These are phyloP conservation scores for Schrankia costaestrigalis DNA, from an alignment of 2,888 invertebrate genomes.

Conservation along the genomic window DNA sequence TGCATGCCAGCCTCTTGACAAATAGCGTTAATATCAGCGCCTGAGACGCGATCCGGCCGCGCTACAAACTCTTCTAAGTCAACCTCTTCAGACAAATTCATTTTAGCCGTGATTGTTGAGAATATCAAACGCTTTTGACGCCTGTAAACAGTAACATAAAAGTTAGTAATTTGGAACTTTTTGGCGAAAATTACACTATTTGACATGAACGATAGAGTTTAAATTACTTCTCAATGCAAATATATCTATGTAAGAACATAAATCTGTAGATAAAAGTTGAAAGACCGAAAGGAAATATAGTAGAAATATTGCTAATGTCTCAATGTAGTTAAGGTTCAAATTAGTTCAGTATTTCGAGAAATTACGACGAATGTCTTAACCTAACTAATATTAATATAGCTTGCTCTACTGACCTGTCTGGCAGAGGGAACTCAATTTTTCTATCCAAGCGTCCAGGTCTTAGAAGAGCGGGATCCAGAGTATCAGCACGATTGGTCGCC, in stretches of 20 bases:
- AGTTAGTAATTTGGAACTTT: neutral
- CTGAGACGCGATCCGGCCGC: constrained; percentile 98
- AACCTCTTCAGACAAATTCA: constrained; percentile 99
- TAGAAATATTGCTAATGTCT: too few species aligned
- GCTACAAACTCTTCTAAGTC: constrained; percentile 99
- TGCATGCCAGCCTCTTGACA: constrained; percentile 99
- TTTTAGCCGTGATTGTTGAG: constrained; percentile 97
- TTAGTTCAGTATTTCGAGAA: too few species aligned
- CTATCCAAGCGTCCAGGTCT: constrained; percentile 98
- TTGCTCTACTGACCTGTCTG: constrained; percentile 83
- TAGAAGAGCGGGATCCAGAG: constrained; percentile 97
- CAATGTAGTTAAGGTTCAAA: too few species aligned
- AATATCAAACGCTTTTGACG: constrained; percentile 97
- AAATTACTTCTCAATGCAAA: too few species aligned
- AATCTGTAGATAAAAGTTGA: too few species aligned
- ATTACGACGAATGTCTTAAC: too few species aligned
- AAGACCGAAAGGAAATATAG: too few species aligned
- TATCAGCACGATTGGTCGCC: constrained; percentile 99
- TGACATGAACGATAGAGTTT: too few species aligned
- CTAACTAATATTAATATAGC: too few species aligned
- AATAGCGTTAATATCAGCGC: constrained; percentile 99
- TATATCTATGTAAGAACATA: too few species aligned
- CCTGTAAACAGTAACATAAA: constrained; percentile 37
- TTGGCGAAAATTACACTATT: too few species aligned
- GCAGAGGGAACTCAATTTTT: constrained; percentile 99